phyloP scores from a whole-genome alignment of 2,113 vertebrate genomes.

The Bufo bufo region DNA sequence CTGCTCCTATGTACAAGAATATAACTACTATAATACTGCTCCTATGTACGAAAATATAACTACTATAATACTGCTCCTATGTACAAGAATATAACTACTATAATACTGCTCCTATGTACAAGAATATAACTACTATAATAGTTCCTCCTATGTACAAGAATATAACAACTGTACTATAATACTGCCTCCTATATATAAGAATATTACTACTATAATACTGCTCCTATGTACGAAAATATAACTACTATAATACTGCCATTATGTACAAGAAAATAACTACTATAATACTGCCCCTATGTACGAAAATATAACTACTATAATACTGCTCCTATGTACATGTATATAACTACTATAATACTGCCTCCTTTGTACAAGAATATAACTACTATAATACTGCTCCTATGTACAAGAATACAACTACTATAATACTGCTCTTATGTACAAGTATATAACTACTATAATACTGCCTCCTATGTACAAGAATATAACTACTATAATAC shows the following conservation, averaged over 20 bases:
- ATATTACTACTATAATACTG: constrained; percentile 9
- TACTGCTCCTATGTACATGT: too few species aligned
- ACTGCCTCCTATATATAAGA: neutral
- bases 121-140: neutral
- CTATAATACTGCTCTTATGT: neutral
- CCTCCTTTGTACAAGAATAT: neutral
- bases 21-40: too few species aligned
- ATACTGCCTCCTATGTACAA: neutral
- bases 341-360: too few species aligned
- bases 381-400: neutral
- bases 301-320: too few species aligned
- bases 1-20: too few species aligned
- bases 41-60: neutral
- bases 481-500: neutral
- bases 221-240: neutral
- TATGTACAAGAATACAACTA: neutral
- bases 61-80: neutral
- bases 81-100: neutral
- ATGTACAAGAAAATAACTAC: too few species aligned
- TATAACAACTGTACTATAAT: neutral
- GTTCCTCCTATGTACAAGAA: neutral
- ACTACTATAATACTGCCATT: constrained; percentile 7
- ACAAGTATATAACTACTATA: neutral
- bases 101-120: neutral
- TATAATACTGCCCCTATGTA: too few species aligned